These are phyloP conservation scores for Danio rerio DNA, from an alignment of 2,113 vertebrate species.

Conservation along the genomic window GRCz12tu NC_133183.1:23737001-23737500, in stretches of 20 bases:
- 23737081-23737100: constrained; percentile 28
- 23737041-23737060: constrained; percentile 17
- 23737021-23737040: background rate
- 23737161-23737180: constrained; percentile 31
- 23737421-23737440: constrained; percentile 12
- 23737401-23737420: constrained; percentile 2
- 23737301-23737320: background rate
- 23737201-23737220: background rate
- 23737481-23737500: constrained; percentile 5
- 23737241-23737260: background rate
- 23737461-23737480: background rate
- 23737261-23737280: background rate
- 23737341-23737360: constrained; percentile 3
- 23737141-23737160: constrained; percentile 16
- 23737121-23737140: constrained; percentile 11
- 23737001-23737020: background rate
- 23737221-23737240: constrained; percentile 15
- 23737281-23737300: background rate
- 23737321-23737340: constrained; percentile 5
- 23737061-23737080: constrained; percentile 17
- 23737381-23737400: background rate
- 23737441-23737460: constrained; percentile 23
- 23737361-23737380: background rate
- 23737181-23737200: background rate
- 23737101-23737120: constrained; percentile 13